Evolutionary conservation across 2,797 vertebrate genomes (phyloP).

Genomic region (Protonibea diacanthus): DNA sequence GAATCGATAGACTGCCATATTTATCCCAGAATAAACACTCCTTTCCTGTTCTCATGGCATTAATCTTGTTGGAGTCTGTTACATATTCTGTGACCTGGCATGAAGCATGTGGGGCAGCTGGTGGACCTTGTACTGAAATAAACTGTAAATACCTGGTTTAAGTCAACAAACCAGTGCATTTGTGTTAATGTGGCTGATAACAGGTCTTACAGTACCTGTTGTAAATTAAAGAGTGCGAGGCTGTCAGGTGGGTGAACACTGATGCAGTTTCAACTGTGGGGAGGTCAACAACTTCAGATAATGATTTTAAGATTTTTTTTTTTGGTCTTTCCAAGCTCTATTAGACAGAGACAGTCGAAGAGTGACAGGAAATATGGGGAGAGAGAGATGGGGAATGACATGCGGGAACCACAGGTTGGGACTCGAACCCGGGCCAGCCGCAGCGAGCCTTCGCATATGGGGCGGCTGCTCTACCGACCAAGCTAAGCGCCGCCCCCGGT

Average conservation of each 20-base stretch:
- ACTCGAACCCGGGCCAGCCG: no score
- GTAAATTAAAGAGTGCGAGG: slow-evolving; percentile 33
- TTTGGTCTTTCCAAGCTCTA: no score
- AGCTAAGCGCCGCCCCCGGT: no score
- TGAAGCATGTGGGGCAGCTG: not conserved
- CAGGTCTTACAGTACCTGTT: slow-evolving; percentile 2
- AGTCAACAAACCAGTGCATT: slow-evolving; percentile 56
- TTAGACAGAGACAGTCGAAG: no score
- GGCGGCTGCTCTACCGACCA: no score
- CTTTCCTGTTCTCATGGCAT: slow-evolving; percentile 1
- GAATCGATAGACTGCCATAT: slow-evolving; percentile 19
- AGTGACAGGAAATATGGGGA: no score
- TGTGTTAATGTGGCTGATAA: slow-evolving; percentile 59
- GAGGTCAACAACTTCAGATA: slow-evolving; percentile 23
- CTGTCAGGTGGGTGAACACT: slow-evolving; percentile 3
- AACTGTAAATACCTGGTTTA: slow-evolving; percentile 44
- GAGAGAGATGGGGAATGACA: no score
- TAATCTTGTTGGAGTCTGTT: not conserved
- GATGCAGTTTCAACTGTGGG: not conserved
- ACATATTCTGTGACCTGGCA: slow-evolving; percentile 25
- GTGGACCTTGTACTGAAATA: slow-evolving; percentile 69
- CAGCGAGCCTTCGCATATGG: no score
- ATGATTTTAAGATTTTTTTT: not conserved
- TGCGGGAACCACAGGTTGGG: no score
- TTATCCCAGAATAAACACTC: slow-evolving; percentile 11